Percentiles rank a stretch among this genome's conserved stretches.
These are phyloP conservation scores for Etheostoma nigrum DNA, from an alignment of 2,797 vertebrate species.

Conservation along the genomic window DNA sequence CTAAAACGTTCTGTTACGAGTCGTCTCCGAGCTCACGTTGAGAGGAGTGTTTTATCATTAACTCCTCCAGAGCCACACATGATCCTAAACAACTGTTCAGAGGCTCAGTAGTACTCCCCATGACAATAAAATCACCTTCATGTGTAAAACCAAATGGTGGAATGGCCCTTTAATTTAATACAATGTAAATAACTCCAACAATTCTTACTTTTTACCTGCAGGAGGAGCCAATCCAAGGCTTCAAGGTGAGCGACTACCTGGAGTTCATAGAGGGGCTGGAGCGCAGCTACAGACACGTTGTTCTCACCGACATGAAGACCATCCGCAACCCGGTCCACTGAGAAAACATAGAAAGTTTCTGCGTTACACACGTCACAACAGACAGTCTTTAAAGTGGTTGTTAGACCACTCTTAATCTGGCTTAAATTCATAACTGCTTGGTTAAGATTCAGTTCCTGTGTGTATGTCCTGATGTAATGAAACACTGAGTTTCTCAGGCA, in stretches of 20 bases:
- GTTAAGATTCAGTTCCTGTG: background rate
- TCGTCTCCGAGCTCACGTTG: background rate
- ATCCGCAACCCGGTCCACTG: conserved; percentile 66
- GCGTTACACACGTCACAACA: background rate
- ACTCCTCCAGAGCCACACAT: background rate
- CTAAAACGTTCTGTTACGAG: background rate
- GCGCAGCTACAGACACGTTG: conserved; percentile 85
- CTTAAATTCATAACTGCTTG: background rate
- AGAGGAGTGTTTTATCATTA: background rate
- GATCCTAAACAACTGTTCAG: background rate
- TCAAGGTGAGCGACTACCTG: conserved; percentile 89
- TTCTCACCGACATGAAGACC: conserved; percentile 90
- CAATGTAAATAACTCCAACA: background rate
- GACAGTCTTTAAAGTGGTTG: too few relatives aligned
- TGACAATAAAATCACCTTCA: background rate
- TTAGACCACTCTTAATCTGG: background rate
- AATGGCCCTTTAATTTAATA: background rate
- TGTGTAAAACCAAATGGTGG: background rate
- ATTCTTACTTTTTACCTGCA: conserved; percentile 67
- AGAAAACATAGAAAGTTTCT: background rate
- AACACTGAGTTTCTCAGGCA: background rate
- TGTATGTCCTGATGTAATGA: background rate
- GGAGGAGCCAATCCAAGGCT: conserved; percentile 93
- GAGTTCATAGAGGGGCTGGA: conserved; percentile 92
- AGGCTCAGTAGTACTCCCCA: too few relatives aligned